Evolutionary conservation across 2,113 vertebrate genomes (phyloP).

Genomic region (Chaetodon auriga): DNA sequence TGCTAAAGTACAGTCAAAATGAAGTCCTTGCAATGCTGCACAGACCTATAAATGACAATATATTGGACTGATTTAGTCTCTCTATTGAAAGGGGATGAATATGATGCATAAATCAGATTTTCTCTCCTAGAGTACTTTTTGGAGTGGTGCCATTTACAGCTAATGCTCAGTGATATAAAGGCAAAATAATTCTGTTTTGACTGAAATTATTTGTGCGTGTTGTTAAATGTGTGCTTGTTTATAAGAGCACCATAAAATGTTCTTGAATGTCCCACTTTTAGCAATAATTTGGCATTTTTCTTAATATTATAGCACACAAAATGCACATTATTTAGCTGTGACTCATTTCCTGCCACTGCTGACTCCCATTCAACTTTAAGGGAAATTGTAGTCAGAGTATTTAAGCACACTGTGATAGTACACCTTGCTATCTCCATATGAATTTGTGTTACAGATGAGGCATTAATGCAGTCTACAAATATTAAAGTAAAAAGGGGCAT

Average conservation of each 20-base stretch:
- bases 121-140: background rate
- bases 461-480: background rate
- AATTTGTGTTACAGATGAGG: background rate
- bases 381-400: background rate
- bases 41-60: background rate
- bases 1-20: background rate
- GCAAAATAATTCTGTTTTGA: no score
- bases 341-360: background rate
- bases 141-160: background rate
- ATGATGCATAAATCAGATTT: background rate
- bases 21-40: background rate
- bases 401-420: background rate
- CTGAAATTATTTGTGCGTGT: no score
- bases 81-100: background rate
- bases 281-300: background rate
- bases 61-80: background rate
- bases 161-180: background rate
- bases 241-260: background rate
- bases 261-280: background rate
- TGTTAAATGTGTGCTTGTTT: no score
- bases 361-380: background rate
- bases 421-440: background rate
- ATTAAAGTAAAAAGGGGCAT: background rate
- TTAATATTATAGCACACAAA: background rate
- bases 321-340: background rate